These are phyloP conservation scores for Hepsetus odoe DNA, from an alignment of 2,113 vertebrate species.

Conservation along the genomic window DNA sequence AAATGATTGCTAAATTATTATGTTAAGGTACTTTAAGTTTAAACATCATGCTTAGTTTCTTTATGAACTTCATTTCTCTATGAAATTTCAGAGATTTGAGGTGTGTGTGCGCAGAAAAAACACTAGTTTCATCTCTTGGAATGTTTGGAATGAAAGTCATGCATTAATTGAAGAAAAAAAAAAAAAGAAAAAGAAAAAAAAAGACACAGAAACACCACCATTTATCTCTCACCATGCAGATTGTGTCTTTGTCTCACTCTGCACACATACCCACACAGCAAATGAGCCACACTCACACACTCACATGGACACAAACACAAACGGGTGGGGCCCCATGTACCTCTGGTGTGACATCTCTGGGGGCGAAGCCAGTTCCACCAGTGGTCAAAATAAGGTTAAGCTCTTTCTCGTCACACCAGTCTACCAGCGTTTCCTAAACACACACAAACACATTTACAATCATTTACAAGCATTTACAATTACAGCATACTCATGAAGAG, in stretches of 20 bases:
- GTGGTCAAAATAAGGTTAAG: conserved; percentile 98
- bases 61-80: no score
- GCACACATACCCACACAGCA: neutral
- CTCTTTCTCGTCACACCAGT: conserved; percentile 98
- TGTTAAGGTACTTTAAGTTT: no score
- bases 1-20: no score
- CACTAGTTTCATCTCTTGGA: no score
- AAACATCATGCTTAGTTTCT: no score
- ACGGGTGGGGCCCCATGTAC: conserved; percentile 72
- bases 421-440: conserved; percentile 92
- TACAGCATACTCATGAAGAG: neutral
- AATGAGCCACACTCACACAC: conserved; percentile 38
- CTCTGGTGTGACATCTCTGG: conserved; percentile 98
- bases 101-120: no score
- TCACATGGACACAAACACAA: conserved; percentile 55
- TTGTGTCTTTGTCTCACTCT: conserved; percentile 2
- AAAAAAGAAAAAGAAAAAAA: no score
- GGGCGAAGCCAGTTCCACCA: conserved; percentile 97
- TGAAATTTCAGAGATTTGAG: no score
- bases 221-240: neutral
- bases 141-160: no score
- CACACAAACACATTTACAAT: conserved; percentile 41
- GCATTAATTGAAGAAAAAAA: neutral
- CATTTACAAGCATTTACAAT: conserved; percentile 53
- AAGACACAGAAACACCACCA: neutral